phyloP scores from a whole-genome alignment of 2,113 vertebrate genomes.

The Dinomys branickii region DNA sequence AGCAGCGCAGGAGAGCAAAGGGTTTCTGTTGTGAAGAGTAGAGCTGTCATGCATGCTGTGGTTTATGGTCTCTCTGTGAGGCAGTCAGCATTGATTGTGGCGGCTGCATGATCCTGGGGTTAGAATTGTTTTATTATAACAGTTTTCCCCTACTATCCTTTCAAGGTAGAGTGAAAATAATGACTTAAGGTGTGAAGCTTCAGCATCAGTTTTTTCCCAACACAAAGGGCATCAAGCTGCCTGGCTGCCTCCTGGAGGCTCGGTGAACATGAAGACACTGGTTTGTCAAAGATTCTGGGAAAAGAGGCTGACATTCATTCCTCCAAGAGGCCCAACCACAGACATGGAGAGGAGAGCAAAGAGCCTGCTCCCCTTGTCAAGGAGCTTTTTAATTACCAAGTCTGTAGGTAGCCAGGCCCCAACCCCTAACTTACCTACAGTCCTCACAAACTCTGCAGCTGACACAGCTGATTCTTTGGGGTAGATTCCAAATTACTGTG shows the following conservation, averaged over 20 bases:
- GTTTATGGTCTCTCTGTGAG: not conserved
- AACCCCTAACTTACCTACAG: not conserved
- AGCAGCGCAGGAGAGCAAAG: not conserved
- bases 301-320: not conserved
- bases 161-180: not conserved
- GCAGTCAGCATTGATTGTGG: not conserved
- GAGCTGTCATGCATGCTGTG: fast-evolving
- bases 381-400: conserved; percentile 26
- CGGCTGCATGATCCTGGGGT: not conserved
- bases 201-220: not conserved
- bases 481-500: not conserved
- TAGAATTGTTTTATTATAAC: not conserved
- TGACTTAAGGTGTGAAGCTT: not conserved
- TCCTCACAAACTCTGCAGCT: not conserved
- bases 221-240: not conserved
- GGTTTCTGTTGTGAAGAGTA: not conserved
- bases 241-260: not conserved
- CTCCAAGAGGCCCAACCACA: not conserved
- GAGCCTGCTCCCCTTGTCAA: not conserved
- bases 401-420: conserved; percentile 11
- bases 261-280: not conserved
- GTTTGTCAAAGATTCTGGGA: not conserved
- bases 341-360: not conserved
- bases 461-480: not conserved
- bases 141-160: not conserved